These are phyloP conservation scores for Trichogramma pretiosum DNA, from an alignment of 1,140 invertebrate genomes.

Conservation along the genomic window DNA sequence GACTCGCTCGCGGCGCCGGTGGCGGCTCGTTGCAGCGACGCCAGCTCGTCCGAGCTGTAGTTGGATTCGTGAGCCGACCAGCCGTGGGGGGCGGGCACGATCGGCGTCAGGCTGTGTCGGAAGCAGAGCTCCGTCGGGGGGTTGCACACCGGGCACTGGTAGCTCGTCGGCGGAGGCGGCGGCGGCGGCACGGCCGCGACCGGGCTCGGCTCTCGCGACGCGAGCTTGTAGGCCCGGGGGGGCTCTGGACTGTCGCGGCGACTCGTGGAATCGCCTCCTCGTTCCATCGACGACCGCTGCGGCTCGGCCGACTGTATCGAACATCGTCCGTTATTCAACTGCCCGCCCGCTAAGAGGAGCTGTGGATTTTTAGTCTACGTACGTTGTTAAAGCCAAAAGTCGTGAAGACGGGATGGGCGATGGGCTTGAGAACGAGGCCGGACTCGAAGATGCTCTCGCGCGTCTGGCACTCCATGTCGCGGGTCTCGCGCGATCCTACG, in stretches of 20 bases:
- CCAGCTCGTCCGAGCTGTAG: constrained; percentile 13
- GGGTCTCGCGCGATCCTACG: constrained; percentile 53
- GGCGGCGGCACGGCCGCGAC: constrained; percentile 26
- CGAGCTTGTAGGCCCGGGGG: too few species aligned
- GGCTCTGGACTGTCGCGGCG: too few species aligned
- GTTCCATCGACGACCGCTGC: neutral
- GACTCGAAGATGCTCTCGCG: constrained; percentile 64
- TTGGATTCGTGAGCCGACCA: constrained; percentile 33
- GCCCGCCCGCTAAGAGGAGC: too few species aligned
- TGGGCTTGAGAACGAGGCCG: constrained; percentile 22
- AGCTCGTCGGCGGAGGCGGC: constrained; percentile 25
- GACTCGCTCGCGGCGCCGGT: neutral
- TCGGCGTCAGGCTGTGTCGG: constrained; percentile 27
- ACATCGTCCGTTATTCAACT: too few species aligned
- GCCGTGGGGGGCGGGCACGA: constrained; percentile 37
- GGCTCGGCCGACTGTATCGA: too few species aligned
- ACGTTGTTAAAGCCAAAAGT: constrained; percentile 32
- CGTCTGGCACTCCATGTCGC: constrained; percentile 71
- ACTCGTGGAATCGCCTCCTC: too few species aligned
- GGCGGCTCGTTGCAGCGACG: constrained; percentile 9
- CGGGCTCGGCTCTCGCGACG: neutral
- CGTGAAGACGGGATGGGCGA: constrained; percentile 27
- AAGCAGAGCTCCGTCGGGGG: constrained; percentile 28
- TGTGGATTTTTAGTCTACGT: neutral
- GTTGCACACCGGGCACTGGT: constrained; percentile 27